Evolutionary conservation across 2,113 vertebrate species (phyloP).

Genomic region (Lepisosteus osseus): DNA sequence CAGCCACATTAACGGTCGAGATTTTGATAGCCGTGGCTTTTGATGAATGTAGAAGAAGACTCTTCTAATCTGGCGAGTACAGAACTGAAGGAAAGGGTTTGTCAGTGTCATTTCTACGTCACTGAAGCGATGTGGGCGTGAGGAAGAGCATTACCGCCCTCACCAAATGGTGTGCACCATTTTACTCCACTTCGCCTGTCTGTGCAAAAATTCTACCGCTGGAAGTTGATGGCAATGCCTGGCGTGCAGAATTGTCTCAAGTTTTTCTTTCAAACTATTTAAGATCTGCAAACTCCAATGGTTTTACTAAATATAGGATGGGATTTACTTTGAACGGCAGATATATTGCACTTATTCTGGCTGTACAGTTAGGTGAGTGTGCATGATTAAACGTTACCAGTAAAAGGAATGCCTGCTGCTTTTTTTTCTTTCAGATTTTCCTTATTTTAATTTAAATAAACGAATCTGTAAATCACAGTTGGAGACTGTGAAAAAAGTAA

Average conservation of each 20-base stretch:
- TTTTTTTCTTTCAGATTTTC: neutral
- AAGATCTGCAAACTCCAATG: constrained; percentile 81
- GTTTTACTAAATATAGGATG: constrained; percentile 93
- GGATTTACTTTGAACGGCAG: constrained; percentile 92
- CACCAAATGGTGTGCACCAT: constrained; percentile 81
- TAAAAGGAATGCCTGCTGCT: constrained; percentile 16
- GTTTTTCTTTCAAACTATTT: constrained; percentile 78
- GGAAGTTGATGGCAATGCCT: constrained; percentile 82
- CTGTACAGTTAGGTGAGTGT: constrained; percentile 90
- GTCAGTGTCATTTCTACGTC: constrained; percentile 74
- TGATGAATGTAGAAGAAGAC: constrained; percentile 12
- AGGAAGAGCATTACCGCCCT: constrained; percentile 73
- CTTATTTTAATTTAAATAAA: too few relatives aligned
- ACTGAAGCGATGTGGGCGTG: constrained; percentile 78
- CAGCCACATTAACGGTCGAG: constrained; percentile 2
- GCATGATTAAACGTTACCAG: neutral
- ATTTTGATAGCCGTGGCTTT: constrained; percentile 16
- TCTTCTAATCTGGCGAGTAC: constrained; percentile 56
- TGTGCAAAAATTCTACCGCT: constrained; percentile 65
- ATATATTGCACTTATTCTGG: constrained; percentile 85
- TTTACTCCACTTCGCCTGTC: constrained; percentile 58
- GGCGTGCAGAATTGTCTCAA: constrained; percentile 69
- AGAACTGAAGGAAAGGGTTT: constrained; percentile 51
- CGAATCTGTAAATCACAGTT: too few relatives aligned
- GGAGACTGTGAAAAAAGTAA: too few relatives aligned